Percentiles rank a stretch among this genome's conserved stretches.
phyloP scores from a whole-genome alignment of 2,113 vertebrate genomes.

The Aplodontia rufa region DNA sequence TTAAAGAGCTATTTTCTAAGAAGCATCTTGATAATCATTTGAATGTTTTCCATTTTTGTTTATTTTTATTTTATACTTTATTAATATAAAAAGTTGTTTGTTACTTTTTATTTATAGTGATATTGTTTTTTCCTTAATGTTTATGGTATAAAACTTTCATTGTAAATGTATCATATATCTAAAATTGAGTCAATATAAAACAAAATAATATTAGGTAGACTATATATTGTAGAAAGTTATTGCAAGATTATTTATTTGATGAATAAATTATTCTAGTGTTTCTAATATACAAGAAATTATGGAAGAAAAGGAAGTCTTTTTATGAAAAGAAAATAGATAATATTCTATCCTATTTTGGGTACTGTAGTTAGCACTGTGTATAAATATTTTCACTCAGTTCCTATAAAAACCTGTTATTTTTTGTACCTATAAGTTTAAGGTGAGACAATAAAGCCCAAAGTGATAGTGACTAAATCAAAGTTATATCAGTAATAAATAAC shows the following conservation, averaged over 20 bases:
- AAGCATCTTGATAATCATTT: background rate
- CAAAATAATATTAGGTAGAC: background rate
- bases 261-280: background rate
- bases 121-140: conserved; percentile 9
- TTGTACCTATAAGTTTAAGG: background rate
- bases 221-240: background rate
- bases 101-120: background rate
- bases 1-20: background rate
- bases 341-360: background rate
- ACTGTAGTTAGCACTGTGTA: background rate
- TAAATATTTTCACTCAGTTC: background rate
- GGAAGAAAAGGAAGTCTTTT: background rate
- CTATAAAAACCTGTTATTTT: background rate
- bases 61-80: conserved; percentile 8
- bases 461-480: background rate
- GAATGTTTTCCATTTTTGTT: background rate
- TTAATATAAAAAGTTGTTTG: background rate
- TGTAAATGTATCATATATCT: background rate
- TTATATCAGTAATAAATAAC: background rate
- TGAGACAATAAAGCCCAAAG: background rate
- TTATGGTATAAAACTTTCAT: background rate
- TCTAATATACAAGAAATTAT: background rate
- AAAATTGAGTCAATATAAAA: background rate
- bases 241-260: background rate
- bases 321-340: background rate